Conservation (phyloP, 1,140 invertebrate species). For the Caenorhabditis brenneri region DNA sequence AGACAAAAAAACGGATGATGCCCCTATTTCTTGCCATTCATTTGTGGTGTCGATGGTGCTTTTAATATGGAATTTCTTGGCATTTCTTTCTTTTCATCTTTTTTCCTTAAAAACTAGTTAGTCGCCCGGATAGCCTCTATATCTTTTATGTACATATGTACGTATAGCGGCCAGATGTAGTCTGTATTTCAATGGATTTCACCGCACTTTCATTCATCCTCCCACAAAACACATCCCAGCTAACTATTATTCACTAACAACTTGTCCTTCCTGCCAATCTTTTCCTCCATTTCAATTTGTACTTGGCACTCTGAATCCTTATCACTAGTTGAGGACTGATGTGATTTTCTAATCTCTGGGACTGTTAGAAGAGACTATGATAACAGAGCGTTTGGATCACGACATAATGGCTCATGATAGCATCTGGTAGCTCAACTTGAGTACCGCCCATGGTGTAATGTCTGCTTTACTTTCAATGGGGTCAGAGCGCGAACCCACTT, state of each 20-base stretch:
- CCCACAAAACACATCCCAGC: conserved; percentile 38
- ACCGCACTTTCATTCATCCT: conserved; percentile 39
- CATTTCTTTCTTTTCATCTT: not conserved
- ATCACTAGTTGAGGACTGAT: too few species aligned
- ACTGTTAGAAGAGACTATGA: too few species aligned
- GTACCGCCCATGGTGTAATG: too few species aligned
- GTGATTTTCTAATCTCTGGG: too few species aligned
- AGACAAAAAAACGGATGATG: not conserved
- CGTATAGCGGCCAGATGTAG: conserved; percentile 29
- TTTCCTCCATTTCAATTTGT: not conserved
- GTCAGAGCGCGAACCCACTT: too few species aligned
- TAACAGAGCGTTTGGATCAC: too few species aligned
- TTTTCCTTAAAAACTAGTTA: conserved; percentile 37
- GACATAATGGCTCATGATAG: too few species aligned
- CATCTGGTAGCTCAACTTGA: too few species aligned
- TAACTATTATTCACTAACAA: conserved; percentile 43
- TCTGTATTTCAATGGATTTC: conserved; percentile 43
- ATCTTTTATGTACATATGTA: conserved; percentile 42
- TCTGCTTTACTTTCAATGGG: too few species aligned
- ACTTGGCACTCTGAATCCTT: not conserved
- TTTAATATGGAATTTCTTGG: conserved; percentile 21
- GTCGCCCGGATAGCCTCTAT: conserved; percentile 39
- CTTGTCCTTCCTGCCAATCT: conserved; percentile 39
- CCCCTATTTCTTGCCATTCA: not conserved
- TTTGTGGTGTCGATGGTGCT: not conserved